phyloP scores from a whole-genome alignment of 2,797 vertebrate genomes.

The Coluber constrictor region DNA sequence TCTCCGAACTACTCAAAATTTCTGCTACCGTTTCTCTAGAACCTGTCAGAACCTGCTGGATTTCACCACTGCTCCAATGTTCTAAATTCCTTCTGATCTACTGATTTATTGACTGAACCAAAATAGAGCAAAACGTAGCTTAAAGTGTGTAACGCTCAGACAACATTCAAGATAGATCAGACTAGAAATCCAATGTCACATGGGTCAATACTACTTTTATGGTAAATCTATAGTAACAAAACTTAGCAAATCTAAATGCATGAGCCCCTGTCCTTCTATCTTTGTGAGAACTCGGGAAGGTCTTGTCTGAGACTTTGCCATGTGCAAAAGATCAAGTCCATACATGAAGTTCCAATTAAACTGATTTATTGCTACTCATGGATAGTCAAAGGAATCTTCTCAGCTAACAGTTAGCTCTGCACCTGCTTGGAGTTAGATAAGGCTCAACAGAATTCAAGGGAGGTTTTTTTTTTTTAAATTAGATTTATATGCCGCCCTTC shows the following conservation, averaged over 20 bases:
- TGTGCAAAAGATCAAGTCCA: background rate
- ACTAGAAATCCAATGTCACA: background rate
- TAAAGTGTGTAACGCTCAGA: background rate
- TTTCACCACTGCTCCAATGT: background rate
- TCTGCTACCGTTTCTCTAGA: too few relatives aligned
- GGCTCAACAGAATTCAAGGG: background rate
- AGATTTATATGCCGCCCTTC: too few relatives aligned
- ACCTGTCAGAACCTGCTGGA: too few relatives aligned
- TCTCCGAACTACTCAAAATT: too few relatives aligned
- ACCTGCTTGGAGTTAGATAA: background rate
- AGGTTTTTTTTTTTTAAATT: background rate
- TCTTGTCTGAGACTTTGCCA: background rate
- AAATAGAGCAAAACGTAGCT: background rate
- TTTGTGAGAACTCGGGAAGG: background rate
- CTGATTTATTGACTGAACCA: background rate
- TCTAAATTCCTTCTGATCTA: background rate
- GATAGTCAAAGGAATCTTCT: background rate
- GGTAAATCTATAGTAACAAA: background rate
- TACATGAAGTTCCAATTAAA: background rate
- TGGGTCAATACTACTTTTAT: background rate
- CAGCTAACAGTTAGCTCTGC: too few relatives aligned
- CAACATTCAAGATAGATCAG: background rate
- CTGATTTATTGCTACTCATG: background rate
- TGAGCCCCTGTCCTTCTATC: background rate
- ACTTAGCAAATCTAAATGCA: background rate